Conservation (phyloP, 64 coral and sea anemone species). For the Montipora cactus region DNA sequence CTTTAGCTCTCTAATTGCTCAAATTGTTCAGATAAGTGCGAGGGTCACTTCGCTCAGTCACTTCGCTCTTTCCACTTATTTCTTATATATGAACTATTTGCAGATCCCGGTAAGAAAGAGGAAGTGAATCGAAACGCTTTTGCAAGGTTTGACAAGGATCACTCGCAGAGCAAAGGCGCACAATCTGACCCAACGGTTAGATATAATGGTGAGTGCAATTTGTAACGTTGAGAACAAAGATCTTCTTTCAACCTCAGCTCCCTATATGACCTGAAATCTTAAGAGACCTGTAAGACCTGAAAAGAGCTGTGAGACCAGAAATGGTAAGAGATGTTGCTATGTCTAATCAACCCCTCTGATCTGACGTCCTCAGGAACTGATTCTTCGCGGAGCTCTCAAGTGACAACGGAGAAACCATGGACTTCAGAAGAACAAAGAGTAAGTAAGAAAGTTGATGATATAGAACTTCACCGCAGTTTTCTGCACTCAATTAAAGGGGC, state of each 20-base stretch:
- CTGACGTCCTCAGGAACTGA: slow-evolving; percentile 7
- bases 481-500: too few species aligned
- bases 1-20: too few species aligned
- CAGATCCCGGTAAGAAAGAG: slow-evolving; percentile 80
- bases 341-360: not conserved
- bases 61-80: not conserved
- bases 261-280: too few species aligned
- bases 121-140: slow-evolving; percentile 92
- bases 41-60: too few species aligned
- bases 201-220: slow-evolving; percentile 76
- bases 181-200: slow-evolving; percentile 86
- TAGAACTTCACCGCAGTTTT: too few species aligned
- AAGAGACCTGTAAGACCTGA: too few species aligned
- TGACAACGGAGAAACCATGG: slow-evolving; percentile 75
- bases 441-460: not conserved
- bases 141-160: slow-evolving; percentile 90
- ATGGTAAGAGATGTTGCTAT: too few species aligned
- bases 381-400: slow-evolving; percentile 1
- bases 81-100: not conserved
- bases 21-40: too few species aligned
- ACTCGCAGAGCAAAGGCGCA: slow-evolving; percentile 25
- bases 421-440: slow-evolving; percentile 96
- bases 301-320: too few species aligned
- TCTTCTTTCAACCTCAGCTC: not conserved
- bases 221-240: not conserved